Base-by-base conservation (phyloP, 2,888 invertebrate species). In the Theretra japonica region DNA sequence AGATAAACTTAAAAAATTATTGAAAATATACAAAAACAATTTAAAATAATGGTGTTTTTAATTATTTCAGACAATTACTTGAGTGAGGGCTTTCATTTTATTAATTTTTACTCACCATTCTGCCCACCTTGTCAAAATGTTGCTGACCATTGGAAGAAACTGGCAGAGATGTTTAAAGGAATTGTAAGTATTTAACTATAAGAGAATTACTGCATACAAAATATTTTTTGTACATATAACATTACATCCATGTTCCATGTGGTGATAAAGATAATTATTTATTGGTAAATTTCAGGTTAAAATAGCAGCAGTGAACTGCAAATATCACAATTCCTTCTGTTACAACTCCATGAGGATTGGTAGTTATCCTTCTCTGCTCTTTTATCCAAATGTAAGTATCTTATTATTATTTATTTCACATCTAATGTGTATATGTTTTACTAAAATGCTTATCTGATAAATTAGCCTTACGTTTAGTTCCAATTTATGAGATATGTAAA, bases 101-200 rank as follows among this genome's bases (percentile, higher is more conserved):
- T 98, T 73, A 98, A 98, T 90, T 98, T 97, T 87, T 98, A 98
- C 90, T 98, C 98, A 0, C 97, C 98, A 2, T 96, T 96, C 85
- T 98, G 98, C 84, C 96, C 96, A 25, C 98, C 98, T 78, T 98
- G 98, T 84, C 98, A 98, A 86, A 95, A 95, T 75, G 91, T 98
- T 78, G 97, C 97, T 2, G 97, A 98, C 11, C 95, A 96, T 88
- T 98, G 98, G 98, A 95, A 97, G 73, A 96, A 96, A 83, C 87
- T 98, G 73, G 97, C 98, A 17, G 95, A 95, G 79, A 95, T 96
- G 80, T 95, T 98, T 76, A 96, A 97, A 83, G 98, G 97, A 70
- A 97, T 97, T 73, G 95, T 97, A 82, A 92, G 95, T 88, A 23
- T 72, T n/a, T 71, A 58, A 23, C n/a, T n/a, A n/a, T n/a, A n/a